Conservation (phyloP, 1,140 invertebrate species). For the Pomacea maculata region DNA sequence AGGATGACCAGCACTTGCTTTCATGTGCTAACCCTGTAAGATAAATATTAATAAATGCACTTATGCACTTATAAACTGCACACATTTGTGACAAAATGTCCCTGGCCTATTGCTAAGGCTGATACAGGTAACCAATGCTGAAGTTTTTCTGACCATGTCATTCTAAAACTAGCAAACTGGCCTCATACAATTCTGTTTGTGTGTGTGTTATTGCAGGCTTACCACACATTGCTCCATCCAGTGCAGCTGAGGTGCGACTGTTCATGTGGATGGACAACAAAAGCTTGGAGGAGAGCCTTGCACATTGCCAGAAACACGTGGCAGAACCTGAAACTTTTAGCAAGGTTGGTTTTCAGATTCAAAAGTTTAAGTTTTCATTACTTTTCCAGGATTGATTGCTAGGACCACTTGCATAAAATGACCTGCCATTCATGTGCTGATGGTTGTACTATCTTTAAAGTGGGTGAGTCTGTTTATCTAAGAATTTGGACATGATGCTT, state of each 20-base stretch:
- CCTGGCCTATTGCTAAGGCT: background rate
- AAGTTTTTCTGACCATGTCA: background rate
- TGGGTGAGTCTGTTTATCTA: background rate
- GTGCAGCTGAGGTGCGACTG: constrained; percentile 40
- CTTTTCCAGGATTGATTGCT: background rate
- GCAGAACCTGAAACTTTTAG: background rate
- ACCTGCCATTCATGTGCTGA: constrained; percentile 63
- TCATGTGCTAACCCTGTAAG: too few relatives aligned
- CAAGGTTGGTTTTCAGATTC: constrained; percentile 15
- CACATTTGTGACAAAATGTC: too few relatives aligned
- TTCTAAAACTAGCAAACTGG: background rate
- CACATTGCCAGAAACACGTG: constrained; percentile 33
- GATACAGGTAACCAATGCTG: background rate
- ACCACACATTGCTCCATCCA: constrained; percentile 50
- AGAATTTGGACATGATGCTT: background rate
- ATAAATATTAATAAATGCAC: too few relatives aligned
- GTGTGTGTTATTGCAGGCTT: constrained; percentile 36
- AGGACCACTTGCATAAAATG: constrained; percentile 57
- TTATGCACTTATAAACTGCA: too few relatives aligned
- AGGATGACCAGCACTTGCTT: too few relatives aligned
- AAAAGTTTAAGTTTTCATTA: background rate
- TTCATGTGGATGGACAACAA: constrained; percentile 43
- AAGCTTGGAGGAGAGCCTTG: constrained; percentile 27
- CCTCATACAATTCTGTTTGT: background rate
- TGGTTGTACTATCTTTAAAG: constrained; percentile 23